A percentile compares a stretch with the other conserved stretches of the same genome.
These are phyloP conservation scores for Charanyca ferruginea DNA, from an alignment of 2,888 invertebrate species.

Conservation along the genomic window DNA sequence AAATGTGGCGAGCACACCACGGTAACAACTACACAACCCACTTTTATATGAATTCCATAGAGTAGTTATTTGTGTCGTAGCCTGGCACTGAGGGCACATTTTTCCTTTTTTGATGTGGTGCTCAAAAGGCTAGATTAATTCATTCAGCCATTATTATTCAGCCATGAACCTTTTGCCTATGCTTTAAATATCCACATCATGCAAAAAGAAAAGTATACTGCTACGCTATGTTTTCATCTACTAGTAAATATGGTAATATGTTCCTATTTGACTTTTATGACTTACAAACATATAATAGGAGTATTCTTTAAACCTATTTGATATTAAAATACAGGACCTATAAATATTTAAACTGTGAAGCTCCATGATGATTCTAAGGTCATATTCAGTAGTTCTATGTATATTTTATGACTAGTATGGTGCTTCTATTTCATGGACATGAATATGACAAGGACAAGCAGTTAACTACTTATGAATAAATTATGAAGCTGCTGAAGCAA, in stretches of 20 bases:
- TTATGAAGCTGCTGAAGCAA: slow-evolving; percentile 1
- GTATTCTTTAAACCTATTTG: neutral
- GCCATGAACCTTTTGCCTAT: too few species aligned
- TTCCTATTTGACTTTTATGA: slow-evolving; percentile 32
- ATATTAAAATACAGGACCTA: slow-evolving; percentile 9
- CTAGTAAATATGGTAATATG: slow-evolving; percentile 22
- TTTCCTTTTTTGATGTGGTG: too few species aligned
- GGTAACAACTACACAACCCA: too few species aligned
- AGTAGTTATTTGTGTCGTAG: too few species aligned
- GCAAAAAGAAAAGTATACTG: neutral
- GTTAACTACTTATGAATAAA: slow-evolving; percentile 19
- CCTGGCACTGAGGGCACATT: too few species aligned
- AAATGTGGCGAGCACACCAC: too few species aligned
- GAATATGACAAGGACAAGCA: slow-evolving; percentile 7
- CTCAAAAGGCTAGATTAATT: too few species aligned
- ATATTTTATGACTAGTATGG: slow-evolving; percentile 1
- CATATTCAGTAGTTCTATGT: neutral
- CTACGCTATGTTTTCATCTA: neutral
- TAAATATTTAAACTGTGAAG: slow-evolving; percentile 36
- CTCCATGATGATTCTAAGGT: slow-evolving; percentile 8
- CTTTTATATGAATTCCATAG: too few species aligned
- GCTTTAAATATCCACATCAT: slow-evolving; percentile 2
- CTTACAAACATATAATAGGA: slow-evolving; percentile 1
- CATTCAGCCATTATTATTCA: too few species aligned
- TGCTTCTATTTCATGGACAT: neutral